Percentiles rank a stretch among this genome's conserved stretches.
phyloP scores from a whole-genome alignment of 2,113 vertebrate genomes.

The Hemichromis elongatus region DNA sequence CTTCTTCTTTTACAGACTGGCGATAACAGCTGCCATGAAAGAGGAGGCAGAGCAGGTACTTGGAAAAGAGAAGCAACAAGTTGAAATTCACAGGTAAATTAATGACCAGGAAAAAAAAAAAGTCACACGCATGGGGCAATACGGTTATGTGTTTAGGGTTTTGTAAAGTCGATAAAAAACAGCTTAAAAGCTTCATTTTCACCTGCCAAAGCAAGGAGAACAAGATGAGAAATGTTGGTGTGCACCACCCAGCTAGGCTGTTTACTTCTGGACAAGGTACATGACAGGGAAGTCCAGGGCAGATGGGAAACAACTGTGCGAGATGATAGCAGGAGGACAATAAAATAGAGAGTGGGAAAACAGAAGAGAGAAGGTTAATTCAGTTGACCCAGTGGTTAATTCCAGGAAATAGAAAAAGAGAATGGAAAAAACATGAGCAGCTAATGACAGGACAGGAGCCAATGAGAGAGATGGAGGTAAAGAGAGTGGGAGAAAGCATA shows the following conservation, averaged over 20 bases:
- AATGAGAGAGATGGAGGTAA: conserved; percentile 7
- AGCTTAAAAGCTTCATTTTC: background rate
- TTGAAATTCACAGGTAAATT: conserved; percentile 74
- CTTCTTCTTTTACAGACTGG: conserved; percentile 60
- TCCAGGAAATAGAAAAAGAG: conserved; percentile 5
- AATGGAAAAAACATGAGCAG: background rate
- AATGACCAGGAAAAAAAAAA: background rate
- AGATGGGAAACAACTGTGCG: conserved; percentile 61
- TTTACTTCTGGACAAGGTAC: conserved; percentile 24
- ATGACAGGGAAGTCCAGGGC: conserved; percentile 34
- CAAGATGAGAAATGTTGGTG: background rate
- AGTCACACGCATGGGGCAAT: background rate
- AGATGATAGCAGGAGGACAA: conserved; percentile 26
- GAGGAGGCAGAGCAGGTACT: conserved; percentile 64
- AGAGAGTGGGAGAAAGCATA: conserved; percentile 16
- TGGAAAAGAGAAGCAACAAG: conserved; percentile 57
- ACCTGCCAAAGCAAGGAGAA: background rate
- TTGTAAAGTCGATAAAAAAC: background rate
- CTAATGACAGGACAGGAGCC: background rate
- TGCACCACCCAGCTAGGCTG: conserved; percentile 18
- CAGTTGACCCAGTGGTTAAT: conserved; percentile 16
- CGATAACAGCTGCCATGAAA: conserved; percentile 53
- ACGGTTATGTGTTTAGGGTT: background rate
- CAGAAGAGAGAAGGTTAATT: conserved; percentile 13
- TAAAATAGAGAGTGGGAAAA: conserved; percentile 25